phyloP scores from a whole-genome alignment of 1,140 invertebrate species.

The Lycorma delicatula region DNA sequence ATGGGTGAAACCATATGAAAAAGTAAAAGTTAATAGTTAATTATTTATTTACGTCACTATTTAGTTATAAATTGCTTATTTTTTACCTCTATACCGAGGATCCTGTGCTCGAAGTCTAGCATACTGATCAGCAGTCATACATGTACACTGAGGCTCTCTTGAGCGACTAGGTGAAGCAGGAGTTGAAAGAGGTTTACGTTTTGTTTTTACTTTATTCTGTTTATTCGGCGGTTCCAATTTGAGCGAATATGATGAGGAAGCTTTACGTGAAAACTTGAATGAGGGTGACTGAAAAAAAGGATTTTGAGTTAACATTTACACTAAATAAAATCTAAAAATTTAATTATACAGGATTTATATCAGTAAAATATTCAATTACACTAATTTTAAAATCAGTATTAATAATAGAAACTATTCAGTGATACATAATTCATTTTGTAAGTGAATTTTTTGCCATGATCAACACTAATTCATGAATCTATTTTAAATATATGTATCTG shows the following conservation, averaged over 20 bases:
- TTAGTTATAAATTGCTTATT: too few species aligned
- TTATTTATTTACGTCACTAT: too few species aligned
- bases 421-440: too few species aligned
- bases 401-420: too few species aligned
- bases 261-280: constrained; percentile 95
- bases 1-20: too few species aligned
- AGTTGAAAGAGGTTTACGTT: constrained; percentile 83
- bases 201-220: constrained; percentile 71
- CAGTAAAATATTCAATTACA: too few species aligned
- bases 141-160: constrained; percentile 86
- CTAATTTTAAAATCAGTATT: too few species aligned
- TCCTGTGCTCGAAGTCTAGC: constrained; percentile 73
- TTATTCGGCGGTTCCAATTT: constrained; percentile 76
- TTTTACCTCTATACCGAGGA: constrained; percentile 64
- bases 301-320: not conserved
- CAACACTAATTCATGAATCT: too few species aligned
- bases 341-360: not conserved
- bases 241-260: constrained; percentile 90
- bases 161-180: constrained; percentile 85
- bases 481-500: too few species aligned
- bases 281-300: constrained; percentile 76
- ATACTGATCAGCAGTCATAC: constrained; percentile 90
- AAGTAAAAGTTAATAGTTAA: too few species aligned
- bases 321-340: not conserved
- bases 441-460: too few species aligned